phyloP scores from a whole-genome alignment of 2,888 invertebrate species.

The Hipparchia sbordonii region DNA sequence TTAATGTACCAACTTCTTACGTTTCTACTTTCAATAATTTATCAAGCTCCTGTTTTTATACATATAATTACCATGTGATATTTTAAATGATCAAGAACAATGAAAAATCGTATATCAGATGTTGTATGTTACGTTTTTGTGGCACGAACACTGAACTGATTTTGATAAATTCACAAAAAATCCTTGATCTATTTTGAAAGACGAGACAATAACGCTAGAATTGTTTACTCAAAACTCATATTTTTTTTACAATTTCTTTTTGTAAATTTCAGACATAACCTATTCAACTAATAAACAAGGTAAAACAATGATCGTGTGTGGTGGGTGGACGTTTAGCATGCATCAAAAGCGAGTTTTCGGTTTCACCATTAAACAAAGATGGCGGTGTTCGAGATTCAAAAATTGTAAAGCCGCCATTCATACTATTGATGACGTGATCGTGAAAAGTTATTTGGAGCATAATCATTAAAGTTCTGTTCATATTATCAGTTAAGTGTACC shows the following conservation, averaged over 20 bases:
- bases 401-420: conserved; percentile 34
- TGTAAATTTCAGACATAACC: conserved; percentile 22
- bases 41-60: too few species aligned
- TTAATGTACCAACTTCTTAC: too few species aligned
- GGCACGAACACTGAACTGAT: too few species aligned
- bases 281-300: conserved; percentile 17
- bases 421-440: conserved; percentile 25
- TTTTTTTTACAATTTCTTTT: neutral
- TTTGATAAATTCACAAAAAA: too few species aligned
- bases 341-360: conserved; percentile 19
- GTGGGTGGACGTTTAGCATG: conserved; percentile 2
- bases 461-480: conserved; percentile 23
- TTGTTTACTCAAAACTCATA: neutral
- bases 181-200: too few species aligned
- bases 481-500: too few species aligned
- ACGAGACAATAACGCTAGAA: too few species aligned
- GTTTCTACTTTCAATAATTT: too few species aligned
- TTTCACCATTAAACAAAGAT: conserved; percentile 23
- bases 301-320: neutral
- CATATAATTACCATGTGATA: too few species aligned
- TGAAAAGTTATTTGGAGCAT: conserved; percentile 26
- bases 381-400: conserved; percentile 36
- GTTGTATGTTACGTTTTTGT: too few species aligned
- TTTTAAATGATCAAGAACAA: too few species aligned
- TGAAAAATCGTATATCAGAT: too few species aligned